Base-by-base conservation (phyloP, 2,888 invertebrate genomes). In the Hypolimnas misippus region DNA sequence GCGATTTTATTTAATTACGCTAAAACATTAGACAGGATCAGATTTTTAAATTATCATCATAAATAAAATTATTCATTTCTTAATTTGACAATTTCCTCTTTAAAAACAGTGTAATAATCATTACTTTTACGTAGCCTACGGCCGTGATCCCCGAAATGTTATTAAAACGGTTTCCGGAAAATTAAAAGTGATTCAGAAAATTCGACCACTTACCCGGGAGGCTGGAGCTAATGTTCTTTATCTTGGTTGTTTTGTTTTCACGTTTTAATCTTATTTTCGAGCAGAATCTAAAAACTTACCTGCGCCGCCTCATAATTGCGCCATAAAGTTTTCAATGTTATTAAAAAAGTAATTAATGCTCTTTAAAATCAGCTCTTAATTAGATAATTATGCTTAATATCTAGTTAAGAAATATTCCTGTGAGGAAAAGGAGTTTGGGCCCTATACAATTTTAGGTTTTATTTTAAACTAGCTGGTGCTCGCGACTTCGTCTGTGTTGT, bases 171-270 rank as follows among this genome's bases (percentile, higher is more conserved):
- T 76, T 68, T 71, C 57, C 55, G 50, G 57, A 67, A 79, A 77
- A 77, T 76, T 77, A 77, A 81, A 77, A 74, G 72, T 76, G 70
- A 75, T 77, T 77, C 73, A 70, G 61, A 79, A 82, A 82, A 73
- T 81, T 79, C 40, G 19, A 49, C 68, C 71, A 73, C 72, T 81
- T 77, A 69, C 67, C 68, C 64, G 40, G 58, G 57, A 73, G 68
- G 69, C 66, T 63, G 57, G 57, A 57, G 66, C 67, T 70, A 72
- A 75, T 76, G 73, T 76, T 74, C 73, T 76, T 78, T 79, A 76
- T 78, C 71, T 73, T 61, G 17, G 19, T 8, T 50, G 31, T 58
- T 33, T 46, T 53, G 33, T 44, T 59, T 44, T 14, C 16, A 46
- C 21, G 21, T 10, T 44, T 44, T 21, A 53, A 44, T n/a, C 19